phyloP scores from a whole-genome alignment of 92 coral and sea anemone genomes.

The Nematostella vectensis region DNA sequence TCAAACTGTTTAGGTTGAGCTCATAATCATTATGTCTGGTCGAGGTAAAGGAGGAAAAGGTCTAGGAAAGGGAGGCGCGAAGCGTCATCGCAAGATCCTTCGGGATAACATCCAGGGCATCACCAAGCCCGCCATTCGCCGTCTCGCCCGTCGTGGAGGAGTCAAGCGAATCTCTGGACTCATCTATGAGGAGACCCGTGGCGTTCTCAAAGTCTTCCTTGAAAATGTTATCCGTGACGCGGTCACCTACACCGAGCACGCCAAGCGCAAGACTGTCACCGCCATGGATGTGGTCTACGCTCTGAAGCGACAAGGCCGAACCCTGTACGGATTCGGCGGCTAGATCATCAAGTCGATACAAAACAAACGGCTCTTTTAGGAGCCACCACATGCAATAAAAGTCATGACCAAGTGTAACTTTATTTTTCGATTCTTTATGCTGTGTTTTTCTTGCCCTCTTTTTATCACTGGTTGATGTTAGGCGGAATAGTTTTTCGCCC shows the following conservation, averaged over 20 bases:
- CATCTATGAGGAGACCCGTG: slow-evolving; percentile 1
- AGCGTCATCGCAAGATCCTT: slow-evolving; percentile 56
- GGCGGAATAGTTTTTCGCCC: too few relatives aligned
- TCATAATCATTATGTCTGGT: too few relatives aligned
- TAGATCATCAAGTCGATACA: too few relatives aligned
- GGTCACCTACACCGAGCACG: slow-evolving; percentile 1
- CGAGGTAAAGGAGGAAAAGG: slow-evolving; percentile 67
- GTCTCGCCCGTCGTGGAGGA: slow-evolving; percentile 24
- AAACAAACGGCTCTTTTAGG: too few relatives aligned
- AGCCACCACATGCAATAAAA: too few relatives aligned
- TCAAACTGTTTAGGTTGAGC: too few relatives aligned
- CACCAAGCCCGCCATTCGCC: slow-evolving; percentile 61
- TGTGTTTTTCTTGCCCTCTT: too few relatives aligned
- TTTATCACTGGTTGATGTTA: too few relatives aligned
- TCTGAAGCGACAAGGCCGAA: slow-evolving; percentile 1
- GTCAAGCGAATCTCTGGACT: slow-evolving; percentile 1
- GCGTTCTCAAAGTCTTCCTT: slow-evolving; percentile 1
- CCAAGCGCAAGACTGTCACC: slow-evolving; percentile 2
- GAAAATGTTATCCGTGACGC: background rate
- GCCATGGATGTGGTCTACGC: slow-evolving; percentile 1
- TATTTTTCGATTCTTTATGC: too few relatives aligned
- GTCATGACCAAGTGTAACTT: too few relatives aligned
- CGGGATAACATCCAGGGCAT: slow-evolving; percentile 65
- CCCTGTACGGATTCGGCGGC: slow-evolving; percentile 1
- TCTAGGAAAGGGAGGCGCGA: slow-evolving; percentile 59